phyloP scores from a whole-genome alignment of 2,113 vertebrate genomes.

The Nycticorax nycticorax region DNA sequence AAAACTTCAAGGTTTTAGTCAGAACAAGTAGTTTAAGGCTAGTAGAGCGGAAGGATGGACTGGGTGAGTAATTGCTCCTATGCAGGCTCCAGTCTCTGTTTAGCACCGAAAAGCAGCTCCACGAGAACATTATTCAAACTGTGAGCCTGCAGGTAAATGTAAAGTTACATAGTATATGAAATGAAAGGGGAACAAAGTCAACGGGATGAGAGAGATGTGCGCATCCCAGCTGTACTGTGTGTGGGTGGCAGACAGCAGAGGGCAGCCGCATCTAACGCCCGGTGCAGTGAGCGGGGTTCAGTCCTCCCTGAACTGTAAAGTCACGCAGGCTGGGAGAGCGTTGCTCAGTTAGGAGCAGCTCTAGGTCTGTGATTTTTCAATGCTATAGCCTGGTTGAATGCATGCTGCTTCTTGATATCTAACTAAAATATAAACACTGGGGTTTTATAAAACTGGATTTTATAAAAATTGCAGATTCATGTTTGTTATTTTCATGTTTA shows the following conservation, averaged over 20 bases:
- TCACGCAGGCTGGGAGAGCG: accelerated
- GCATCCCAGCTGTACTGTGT: background rate
- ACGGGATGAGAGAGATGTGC: background rate
- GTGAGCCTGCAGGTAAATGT: background rate
- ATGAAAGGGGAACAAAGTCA: background rate
- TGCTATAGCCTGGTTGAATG: background rate
- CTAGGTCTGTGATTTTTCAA: too few species aligned
- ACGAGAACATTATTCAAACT: background rate
- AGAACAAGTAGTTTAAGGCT: background rate
- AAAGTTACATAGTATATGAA: accelerated
- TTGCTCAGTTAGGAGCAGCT: accelerated
- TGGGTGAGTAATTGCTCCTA: background rate
- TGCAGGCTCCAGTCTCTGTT: background rate
- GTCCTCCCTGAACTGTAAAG: background rate
- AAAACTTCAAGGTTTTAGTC: background rate
- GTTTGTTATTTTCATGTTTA: background rate
- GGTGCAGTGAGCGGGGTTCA: accelerated
- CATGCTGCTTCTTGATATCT: background rate
- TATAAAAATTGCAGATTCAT: background rate
- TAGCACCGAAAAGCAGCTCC: background rate
- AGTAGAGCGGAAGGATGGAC: background rate
- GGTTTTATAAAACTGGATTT: background rate
- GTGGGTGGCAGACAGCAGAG: slow-evolving; percentile 46
- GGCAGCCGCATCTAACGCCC: slow-evolving; percentile 4
- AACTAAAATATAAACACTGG: background rate